Evolutionary conservation across 2,113 vertebrate species (phyloP).

Genomic region (Psammodynastes pulverulentus): DNA sequence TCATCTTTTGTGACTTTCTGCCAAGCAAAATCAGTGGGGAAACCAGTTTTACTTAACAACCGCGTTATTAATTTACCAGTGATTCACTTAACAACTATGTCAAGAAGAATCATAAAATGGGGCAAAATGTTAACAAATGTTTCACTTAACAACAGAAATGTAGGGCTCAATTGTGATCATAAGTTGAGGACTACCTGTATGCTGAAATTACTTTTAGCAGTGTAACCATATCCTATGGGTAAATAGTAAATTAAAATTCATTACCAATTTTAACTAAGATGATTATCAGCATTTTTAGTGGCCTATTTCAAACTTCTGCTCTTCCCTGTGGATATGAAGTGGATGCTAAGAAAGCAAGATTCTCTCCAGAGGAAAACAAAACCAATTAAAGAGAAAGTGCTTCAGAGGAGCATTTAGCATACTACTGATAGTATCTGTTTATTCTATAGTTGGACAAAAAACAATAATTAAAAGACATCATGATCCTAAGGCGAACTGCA

Average conservation of each 20-base stretch:
- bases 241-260: slow-evolving; percentile 73
- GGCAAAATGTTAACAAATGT: background rate
- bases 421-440: slow-evolving; percentile 38
- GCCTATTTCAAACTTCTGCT: slow-evolving; percentile 60
- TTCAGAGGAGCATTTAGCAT: slow-evolving; percentile 32
- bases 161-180: background rate
- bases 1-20: background rate
- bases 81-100: background rate
- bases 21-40: background rate
- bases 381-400: slow-evolving; percentile 39
- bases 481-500: background rate
- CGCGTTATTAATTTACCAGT: background rate
- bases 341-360: slow-evolving; percentile 29
- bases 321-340: slow-evolving; percentile 57
- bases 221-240: slow-evolving; percentile 67
- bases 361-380: slow-evolving; percentile 46
- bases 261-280: slow-evolving; percentile 71
- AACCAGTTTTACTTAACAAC: background rate
- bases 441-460: slow-evolving; percentile 22
- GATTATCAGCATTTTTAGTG: slow-evolving; percentile 63
- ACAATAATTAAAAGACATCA: slow-evolving; percentile 1
- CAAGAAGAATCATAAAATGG: background rate
- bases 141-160: background rate
- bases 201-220: slow-evolving; percentile 62
- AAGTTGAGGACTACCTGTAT: background rate